A percentile compares a stretch with the other conserved stretches of the same genome.
Conservation (phyloP, 2,888 invertebrate species). For the Seladonia tumulorum region DNA sequence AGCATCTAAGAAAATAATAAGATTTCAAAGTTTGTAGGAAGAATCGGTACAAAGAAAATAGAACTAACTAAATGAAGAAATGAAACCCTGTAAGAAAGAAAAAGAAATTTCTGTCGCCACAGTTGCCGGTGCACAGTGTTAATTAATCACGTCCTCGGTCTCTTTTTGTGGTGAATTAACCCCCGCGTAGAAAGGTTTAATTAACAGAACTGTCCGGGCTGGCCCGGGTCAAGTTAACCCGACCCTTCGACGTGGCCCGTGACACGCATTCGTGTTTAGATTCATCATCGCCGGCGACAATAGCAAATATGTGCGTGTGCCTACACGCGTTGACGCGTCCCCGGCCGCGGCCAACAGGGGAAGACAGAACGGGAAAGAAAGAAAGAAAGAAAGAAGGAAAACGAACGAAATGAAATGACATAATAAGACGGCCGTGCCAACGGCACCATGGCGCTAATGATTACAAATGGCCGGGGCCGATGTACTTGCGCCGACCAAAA, state of each 20-base stretch:
- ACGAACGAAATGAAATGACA: slow-evolving; percentile 74
- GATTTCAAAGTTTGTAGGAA: too few relatives aligned
- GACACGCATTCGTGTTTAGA: slow-evolving; percentile 36
- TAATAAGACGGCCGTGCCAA: slow-evolving; percentile 78
- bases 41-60: background rate
- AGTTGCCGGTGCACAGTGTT: background rate
- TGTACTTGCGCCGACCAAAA: slow-evolving; percentile 66
- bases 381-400: slow-evolving; percentile 60
- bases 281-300: slow-evolving; percentile 54
- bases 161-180: background rate
- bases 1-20: too few relatives aligned
- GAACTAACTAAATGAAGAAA: background rate
- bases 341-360: slow-evolving; percentile 7
- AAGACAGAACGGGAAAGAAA: slow-evolving; percentile 40
- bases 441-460: slow-evolving; percentile 79
- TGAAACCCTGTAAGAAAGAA: background rate
- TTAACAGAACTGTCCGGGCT: slow-evolving; percentile 22
- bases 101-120: background rate
- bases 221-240: slow-evolving; percentile 20
- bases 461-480: slow-evolving; percentile 77
- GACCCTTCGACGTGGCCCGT: slow-evolving; percentile 32
- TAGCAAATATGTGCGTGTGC: slow-evolving; percentile 41
- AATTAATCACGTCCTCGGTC: background rate
- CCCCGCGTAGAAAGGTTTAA: slow-evolving; percentile 12
- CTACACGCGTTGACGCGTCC: slow-evolving; percentile 40